Evolutionary conservation across 2,888 invertebrate genomes (phyloP).

Genomic region (Leptinotarsa juncta): DNA sequence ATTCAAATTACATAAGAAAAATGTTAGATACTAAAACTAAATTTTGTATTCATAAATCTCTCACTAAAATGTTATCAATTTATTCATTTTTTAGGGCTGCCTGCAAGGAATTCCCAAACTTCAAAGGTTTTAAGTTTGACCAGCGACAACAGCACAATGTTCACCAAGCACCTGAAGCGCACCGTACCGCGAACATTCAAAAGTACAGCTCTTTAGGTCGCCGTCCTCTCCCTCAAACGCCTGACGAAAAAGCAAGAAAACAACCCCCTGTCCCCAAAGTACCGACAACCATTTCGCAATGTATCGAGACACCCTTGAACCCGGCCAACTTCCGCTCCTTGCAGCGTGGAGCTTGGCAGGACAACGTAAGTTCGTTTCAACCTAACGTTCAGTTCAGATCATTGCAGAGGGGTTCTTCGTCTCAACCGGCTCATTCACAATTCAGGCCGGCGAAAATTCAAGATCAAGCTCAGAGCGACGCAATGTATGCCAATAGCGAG

Average conservation of each 20-base stretch:
- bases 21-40: too few species aligned
- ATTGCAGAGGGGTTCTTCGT: conserved; percentile 65
- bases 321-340: conserved; percentile 69
- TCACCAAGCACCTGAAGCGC: conserved; percentile 43
- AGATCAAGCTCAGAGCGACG: conserved; percentile 62
- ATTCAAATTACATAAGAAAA: too few species aligned
- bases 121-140: conserved; percentile 67
- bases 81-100: conserved; percentile 62
- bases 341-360: conserved; percentile 65
- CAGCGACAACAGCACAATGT: conserved; percentile 66
- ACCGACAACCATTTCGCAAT: conserved; percentile 54
- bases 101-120: conserved; percentile 68
- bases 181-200: conserved; percentile 65
- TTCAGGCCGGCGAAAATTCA: conserved; percentile 64
- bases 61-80: too few species aligned
- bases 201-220: conserved; percentile 65
- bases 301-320: conserved; percentile 63
- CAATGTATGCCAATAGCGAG: conserved; percentile 65
- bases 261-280: conserved; percentile 63
- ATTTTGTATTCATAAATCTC: too few species aligned
- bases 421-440: conserved; percentile 60
- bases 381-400: conserved; percentile 63
- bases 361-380: conserved; percentile 53
- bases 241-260: conserved; percentile 63
- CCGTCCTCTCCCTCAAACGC: conserved; percentile 64